Evolutionary conservation across 2,888 invertebrate species (phyloP).

Genomic region (Chrysodeixis includens): DNA sequence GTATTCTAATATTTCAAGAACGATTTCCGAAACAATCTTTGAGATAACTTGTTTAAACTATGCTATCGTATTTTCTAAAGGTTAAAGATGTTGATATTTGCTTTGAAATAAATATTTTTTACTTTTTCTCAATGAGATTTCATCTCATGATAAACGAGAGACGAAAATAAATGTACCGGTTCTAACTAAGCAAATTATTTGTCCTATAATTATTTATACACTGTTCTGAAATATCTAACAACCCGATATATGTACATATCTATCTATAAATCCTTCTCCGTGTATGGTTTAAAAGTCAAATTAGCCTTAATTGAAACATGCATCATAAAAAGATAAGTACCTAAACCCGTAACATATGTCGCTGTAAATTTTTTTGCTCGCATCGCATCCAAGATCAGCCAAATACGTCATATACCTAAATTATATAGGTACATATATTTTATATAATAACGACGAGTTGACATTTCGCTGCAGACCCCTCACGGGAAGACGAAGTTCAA

Average conservation of each 20-base stretch:
- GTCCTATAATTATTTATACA: too few relatives aligned
- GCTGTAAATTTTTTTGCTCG: background rate
- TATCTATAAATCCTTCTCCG: too few relatives aligned
- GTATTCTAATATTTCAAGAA: background rate
- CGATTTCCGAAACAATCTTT: background rate
- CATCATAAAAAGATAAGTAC: too few relatives aligned
- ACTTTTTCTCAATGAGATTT: too few relatives aligned
- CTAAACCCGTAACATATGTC: background rate
- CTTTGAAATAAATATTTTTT: background rate
- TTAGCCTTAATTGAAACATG: too few relatives aligned
- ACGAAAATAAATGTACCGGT: too few relatives aligned
- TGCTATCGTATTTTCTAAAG: background rate
- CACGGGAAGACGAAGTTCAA: conserved; percentile 53
- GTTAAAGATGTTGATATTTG: background rate
- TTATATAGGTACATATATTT: background rate
- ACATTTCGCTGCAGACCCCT: conserved; percentile 21
- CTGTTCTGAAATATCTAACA: too few relatives aligned
- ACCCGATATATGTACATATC: too few relatives aligned
- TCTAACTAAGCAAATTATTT: too few relatives aligned
- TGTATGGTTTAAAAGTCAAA: too few relatives aligned
- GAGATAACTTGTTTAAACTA: background rate
- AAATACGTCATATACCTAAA: background rate
- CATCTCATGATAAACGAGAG: too few relatives aligned
- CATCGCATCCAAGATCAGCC: background rate
- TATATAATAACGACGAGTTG: conserved; percentile 7